phyloP scores from a whole-genome alignment of 2,797 vertebrate genomes.

The Urocyon cinereoargenteus region DNA sequence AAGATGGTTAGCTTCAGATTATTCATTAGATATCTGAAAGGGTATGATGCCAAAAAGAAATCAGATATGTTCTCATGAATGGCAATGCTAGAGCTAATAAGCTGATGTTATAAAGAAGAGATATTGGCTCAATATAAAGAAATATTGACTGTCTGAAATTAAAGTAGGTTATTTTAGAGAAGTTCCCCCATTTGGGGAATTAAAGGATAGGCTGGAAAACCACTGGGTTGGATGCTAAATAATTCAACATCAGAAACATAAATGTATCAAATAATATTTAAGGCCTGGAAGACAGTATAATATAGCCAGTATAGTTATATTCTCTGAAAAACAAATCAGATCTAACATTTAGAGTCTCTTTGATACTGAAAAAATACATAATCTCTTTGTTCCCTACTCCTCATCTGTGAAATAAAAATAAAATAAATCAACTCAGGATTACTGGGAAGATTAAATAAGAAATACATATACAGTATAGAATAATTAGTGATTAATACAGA shows the following conservation, averaged over 20 bases:
- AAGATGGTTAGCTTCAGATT: conserved; percentile 15
- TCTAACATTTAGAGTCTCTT: background rate
- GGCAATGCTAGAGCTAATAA: background rate
- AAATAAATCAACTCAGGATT: background rate
- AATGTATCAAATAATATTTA: background rate
- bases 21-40: background rate
- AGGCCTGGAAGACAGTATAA: background rate
- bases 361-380: background rate
- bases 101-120: background rate
- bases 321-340: background rate
- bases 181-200: background rate
- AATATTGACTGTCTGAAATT: conserved; percentile 1
- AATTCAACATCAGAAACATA: background rate
- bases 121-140: background rate
- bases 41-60: background rate
- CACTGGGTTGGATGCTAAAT: background rate
- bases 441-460: background rate
- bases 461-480: background rate
- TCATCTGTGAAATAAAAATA: conserved; percentile 23
- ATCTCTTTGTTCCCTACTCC: background rate
- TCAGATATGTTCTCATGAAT: background rate
- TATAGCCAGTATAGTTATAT: background rate
- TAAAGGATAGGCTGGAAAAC: background rate
- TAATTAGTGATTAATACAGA: background rate
- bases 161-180: background rate